Percentiles rank a stretch among this genome's conserved stretches.
phyloP scores from a whole-genome alignment of 2,797 vertebrate species.

The Sparidentex hasta region DNA sequence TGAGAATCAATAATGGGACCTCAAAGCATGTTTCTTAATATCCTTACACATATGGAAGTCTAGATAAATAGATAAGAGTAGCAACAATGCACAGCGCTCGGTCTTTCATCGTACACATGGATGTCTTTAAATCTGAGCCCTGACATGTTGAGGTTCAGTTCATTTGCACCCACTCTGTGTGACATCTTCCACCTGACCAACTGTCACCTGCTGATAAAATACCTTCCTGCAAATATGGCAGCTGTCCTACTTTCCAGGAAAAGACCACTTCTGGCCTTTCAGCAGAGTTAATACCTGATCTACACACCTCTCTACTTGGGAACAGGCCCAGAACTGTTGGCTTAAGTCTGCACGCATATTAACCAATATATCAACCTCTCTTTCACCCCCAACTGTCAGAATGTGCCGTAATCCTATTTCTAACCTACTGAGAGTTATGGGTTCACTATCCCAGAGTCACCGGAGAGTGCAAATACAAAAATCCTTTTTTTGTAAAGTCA shows the following conservation, averaged over 20 bases:
- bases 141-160: constrained; percentile 46
- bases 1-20: background rate
- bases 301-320: constrained; percentile 56
- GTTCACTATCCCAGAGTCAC: constrained; percentile 55
- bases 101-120: constrained; percentile 2
- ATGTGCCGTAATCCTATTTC: constrained; percentile 73
- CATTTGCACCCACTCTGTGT: constrained; percentile 57
- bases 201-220: constrained; percentile 75
- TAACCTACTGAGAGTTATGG: constrained; percentile 60
- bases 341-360: constrained; percentile 73
- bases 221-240: constrained; percentile 56
- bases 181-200: constrained; percentile 66
- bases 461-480: constrained; percentile 45
- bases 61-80: background rate
- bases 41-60: background rate
- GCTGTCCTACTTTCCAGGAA: constrained; percentile 73
- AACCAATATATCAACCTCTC: constrained; percentile 75
- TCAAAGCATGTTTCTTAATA: background rate
- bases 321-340: constrained; percentile 54
- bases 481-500: constrained; percentile 67
- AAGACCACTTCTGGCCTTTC: constrained; percentile 54
- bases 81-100: background rate
- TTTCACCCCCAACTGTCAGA: constrained; percentile 60
- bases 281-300: constrained; percentile 65
- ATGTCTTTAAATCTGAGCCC: constrained; percentile 38